These are phyloP conservation scores for Tyrannus savana DNA, from an alignment of 2,113 vertebrate species.

Conservation along the genomic window DNA sequence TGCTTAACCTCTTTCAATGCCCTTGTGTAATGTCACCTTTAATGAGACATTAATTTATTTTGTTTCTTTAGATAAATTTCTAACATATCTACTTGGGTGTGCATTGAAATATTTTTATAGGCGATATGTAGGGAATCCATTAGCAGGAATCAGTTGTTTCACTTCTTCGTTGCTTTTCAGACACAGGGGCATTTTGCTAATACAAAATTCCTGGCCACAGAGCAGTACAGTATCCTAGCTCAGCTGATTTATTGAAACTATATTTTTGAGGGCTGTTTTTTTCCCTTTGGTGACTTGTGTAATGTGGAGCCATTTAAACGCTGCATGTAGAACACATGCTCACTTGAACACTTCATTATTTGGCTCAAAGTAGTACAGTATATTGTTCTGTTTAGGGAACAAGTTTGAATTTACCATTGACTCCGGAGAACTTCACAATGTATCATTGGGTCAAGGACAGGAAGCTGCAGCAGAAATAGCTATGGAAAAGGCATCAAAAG, in stretches of 20 bases:
- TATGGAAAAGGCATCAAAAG: conserved; percentile 85
- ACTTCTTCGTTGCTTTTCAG: background rate
- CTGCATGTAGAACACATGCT: background rate
- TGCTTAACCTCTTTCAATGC: background rate
- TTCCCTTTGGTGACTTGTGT: background rate
- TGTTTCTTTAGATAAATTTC: background rate
- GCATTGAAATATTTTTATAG: background rate
- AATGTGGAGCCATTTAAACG: background rate
- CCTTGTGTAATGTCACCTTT: background rate
- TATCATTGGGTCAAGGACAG: conserved; percentile 84
- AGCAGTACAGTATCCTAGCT: background rate
- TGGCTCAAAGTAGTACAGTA: background rate
- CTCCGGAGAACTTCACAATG: conserved; percentile 84
- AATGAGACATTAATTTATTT: background rate
- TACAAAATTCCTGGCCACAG: background rate
- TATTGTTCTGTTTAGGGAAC: conserved; percentile 71
- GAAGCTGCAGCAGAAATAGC: conserved; percentile 83
- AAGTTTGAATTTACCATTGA: conserved; percentile 85
- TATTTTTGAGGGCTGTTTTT: background rate
- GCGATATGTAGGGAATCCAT: background rate
- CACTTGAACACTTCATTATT: conserved; percentile 18
- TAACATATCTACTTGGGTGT: background rate
- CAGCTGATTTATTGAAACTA: background rate
- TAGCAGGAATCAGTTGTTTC: background rate
- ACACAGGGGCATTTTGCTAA: background rate